Conservation (phyloP, 2,113 vertebrate species). For the Herpetotheres cachinnans region DNA sequence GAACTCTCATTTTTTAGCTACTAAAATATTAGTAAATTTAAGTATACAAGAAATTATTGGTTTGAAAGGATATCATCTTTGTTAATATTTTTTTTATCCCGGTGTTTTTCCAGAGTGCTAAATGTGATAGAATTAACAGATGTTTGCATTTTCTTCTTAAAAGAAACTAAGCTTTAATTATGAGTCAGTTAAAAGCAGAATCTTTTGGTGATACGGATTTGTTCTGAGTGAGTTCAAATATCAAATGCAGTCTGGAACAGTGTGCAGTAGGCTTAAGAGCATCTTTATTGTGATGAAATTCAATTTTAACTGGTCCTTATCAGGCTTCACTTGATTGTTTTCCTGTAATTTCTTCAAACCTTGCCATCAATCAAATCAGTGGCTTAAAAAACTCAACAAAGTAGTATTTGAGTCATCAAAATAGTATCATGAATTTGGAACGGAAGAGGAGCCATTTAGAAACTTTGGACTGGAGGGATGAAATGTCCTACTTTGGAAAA, state of each 20-base stretch:
- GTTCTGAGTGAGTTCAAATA: neutral
- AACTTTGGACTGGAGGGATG: neutral
- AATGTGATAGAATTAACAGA: constrained; percentile 50
- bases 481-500: neutral
- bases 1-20: constrained; percentile 59
- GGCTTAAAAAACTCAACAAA: constrained; percentile 3
- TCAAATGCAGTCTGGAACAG: constrained; percentile 30
- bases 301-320: constrained; percentile 46
- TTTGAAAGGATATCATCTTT: constrained; percentile 8
- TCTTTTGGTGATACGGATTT: neutral
- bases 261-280: constrained; percentile 30
- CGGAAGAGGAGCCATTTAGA: neutral
- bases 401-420: neutral
- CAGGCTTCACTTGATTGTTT: constrained; percentile 15
- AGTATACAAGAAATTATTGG: neutral
- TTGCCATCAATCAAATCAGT: constrained; percentile 32
- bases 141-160: constrained; percentile 69
- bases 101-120: constrained; percentile 52
- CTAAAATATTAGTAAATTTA: constrained; percentile 56
- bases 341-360: constrained; percentile 34
- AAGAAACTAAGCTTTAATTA: constrained; percentile 74
- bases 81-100: neutral
- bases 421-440: neutral
- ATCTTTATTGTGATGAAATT: constrained; percentile 44
- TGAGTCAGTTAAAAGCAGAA: constrained; percentile 57